phyloP scores from a whole-genome alignment of 1,140 invertebrate genomes.

The Drosophila albomicans region DNA sequence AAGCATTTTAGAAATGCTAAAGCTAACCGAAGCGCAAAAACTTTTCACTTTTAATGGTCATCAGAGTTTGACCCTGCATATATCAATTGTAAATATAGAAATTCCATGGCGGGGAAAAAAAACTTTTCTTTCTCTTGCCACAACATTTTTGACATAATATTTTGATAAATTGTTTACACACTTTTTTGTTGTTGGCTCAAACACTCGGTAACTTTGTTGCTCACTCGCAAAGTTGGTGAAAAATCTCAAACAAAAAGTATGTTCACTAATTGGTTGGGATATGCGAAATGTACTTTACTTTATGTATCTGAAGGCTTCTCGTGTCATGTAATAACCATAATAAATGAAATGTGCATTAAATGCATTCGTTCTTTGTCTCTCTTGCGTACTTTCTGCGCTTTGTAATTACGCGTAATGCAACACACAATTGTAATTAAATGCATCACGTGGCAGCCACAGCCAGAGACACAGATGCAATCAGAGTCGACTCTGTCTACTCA shows the following conservation, averaged over 20 bases:
- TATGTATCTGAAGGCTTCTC: neutral
- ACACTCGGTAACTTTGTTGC: neutral
- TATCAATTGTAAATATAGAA: conserved; percentile 58
- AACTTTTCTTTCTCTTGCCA: conserved; percentile 45
- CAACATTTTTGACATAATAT: conserved; percentile 73
- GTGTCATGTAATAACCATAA: conserved; percentile 47
- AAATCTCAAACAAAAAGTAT: conserved; percentile 8
- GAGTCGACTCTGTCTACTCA: conserved; percentile 42
- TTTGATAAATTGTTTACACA: conserved; percentile 75
- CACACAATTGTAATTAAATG: conserved; percentile 15
- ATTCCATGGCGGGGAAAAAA: conserved; percentile 25
- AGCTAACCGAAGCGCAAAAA: conserved; percentile 57
- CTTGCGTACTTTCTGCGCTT: neutral
- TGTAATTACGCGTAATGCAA: conserved; percentile 45
- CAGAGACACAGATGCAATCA: neutral
- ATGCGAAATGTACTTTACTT: too few species aligned
- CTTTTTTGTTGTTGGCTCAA: neutral
- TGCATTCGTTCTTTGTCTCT: conserved; percentile 24
- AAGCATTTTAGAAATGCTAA: conserved; percentile 43
- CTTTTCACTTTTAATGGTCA: conserved; percentile 81
- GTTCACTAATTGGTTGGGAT: conserved; percentile 24
- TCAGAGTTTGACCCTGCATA: conserved; percentile 61
- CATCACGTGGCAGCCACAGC: conserved; percentile 15
- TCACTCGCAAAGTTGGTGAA: neutral
- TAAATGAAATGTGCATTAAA: conserved; percentile 59